Evolutionary conservation across 2,888 invertebrate genomes (phyloP).

Genomic region (Cheilosia vulpina): DNA sequence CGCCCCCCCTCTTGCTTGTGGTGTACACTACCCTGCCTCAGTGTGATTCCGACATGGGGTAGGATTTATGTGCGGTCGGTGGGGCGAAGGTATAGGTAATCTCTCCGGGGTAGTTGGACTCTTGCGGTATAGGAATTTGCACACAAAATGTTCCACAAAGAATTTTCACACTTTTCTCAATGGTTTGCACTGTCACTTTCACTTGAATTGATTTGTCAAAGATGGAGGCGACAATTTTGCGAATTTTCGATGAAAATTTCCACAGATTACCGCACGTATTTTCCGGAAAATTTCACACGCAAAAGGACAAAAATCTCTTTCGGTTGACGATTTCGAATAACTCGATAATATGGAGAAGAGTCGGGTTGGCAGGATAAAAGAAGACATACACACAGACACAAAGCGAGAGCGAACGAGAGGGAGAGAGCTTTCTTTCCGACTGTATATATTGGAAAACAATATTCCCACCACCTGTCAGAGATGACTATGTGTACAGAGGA

Average conservation of each 20-base stretch:
- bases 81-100: slow-evolving; percentile 29
- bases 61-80: slow-evolving; percentile 45
- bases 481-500: slow-evolving; percentile 56
- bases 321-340: slow-evolving; percentile 66
- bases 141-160: slow-evolving; percentile 36
- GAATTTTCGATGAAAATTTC: slow-evolving; percentile 11
- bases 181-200: slow-evolving; percentile 32
- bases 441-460: slow-evolving; percentile 56
- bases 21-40: slow-evolving; percentile 69
- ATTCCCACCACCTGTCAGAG: slow-evolving; percentile 73
- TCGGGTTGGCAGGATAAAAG: slow-evolving; percentile 54
- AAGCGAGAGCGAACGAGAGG: slow-evolving; percentile 28
- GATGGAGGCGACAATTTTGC: not conserved
- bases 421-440: slow-evolving; percentile 46
- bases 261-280: slow-evolving; percentile 59
- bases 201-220: slow-evolving; percentile 15
- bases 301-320: slow-evolving; percentile 68
- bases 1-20: slow-evolving; percentile 37
- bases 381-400: slow-evolving; percentile 18
- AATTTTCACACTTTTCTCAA: slow-evolving; percentile 53
- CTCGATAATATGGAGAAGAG: slow-evolving; percentile 71
- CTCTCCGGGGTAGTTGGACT: slow-evolving; percentile 61
- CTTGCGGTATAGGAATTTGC: slow-evolving; percentile 40
- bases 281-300: slow-evolving; percentile 70
- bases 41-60: slow-evolving; percentile 69